Conservation (phyloP, 2,113 vertebrate genomes). For the Sminthopsis crassicaudata region DNA sequence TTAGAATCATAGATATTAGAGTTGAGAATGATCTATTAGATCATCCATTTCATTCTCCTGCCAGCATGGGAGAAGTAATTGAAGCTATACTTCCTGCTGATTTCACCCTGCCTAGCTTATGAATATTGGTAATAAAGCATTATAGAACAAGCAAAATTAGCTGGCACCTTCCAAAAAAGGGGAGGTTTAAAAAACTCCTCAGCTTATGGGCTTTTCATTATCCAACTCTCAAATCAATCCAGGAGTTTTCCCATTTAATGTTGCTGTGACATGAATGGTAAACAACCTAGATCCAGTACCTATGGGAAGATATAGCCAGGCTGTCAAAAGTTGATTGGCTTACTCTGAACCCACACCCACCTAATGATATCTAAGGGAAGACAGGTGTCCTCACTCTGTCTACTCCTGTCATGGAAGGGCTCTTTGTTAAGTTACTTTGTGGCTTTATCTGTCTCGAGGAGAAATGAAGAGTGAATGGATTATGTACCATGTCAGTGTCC, state of each 20-base stretch:
- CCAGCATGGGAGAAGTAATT: constrained; percentile 6
- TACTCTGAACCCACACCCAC: constrained; percentile 24
- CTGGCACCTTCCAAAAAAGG: background rate
- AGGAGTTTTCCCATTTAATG: background rate
- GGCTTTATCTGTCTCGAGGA: constrained; percentile 25
- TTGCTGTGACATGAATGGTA: background rate
- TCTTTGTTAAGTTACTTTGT: constrained; percentile 41
- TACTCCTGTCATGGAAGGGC: constrained; percentile 11
- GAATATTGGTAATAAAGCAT: background rate
- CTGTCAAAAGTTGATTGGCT: constrained; percentile 19
- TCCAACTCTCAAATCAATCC: background rate
- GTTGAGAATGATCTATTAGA: background rate
- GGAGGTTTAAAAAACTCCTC: background rate
- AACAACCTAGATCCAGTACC: background rate
- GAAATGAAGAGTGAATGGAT: constrained; percentile 45
- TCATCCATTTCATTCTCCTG: background rate
- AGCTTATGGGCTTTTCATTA: constrained; percentile 14
- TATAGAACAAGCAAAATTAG: background rate
- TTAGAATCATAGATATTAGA: background rate
- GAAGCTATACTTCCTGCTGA: background rate
- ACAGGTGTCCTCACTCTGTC: background rate
- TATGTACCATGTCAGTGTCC: constrained; percentile 18
- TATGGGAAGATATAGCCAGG: background rate
- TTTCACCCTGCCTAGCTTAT: constrained; percentile 2
- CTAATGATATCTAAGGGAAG: background rate